Conservation (phyloP, 2,113 vertebrate genomes). For the Myrmecophaga tridactyla region DNA sequence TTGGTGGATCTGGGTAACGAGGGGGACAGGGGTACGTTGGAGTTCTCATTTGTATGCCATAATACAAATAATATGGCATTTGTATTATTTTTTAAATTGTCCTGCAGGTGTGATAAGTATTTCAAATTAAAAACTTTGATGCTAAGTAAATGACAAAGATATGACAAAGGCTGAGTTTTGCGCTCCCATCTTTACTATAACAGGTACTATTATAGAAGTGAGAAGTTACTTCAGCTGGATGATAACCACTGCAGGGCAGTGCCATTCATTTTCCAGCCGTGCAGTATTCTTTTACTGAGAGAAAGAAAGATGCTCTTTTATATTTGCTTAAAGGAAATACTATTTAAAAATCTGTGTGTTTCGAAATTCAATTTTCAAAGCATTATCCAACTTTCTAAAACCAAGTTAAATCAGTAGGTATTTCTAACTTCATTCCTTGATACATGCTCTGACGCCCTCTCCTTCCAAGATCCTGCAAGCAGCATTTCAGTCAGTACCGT, state of each 20-base stretch:
- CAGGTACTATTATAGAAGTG: background rate
- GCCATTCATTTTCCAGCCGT: too few species aligned
- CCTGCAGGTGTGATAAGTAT: too few species aligned
- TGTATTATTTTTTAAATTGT: too few species aligned
- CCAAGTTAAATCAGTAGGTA: background rate
- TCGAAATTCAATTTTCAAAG: background rate
- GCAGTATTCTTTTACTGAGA: background rate
- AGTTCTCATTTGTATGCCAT: too few species aligned
- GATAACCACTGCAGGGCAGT: too few species aligned
- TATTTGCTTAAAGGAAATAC: background rate
- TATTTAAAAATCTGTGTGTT: background rate
- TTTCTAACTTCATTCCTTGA: background rate
- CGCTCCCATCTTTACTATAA: background rate
- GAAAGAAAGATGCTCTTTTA: background rate
- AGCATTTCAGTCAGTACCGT: background rate
- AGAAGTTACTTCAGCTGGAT: too few species aligned
- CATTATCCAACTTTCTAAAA: background rate
- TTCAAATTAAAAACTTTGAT: background rate
- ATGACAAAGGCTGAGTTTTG: background rate
- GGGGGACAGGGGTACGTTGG: too few species aligned
- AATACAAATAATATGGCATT: too few species aligned
- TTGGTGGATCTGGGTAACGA: too few species aligned
- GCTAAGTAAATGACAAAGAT: background rate
- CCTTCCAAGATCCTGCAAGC: background rate
- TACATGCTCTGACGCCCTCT: background rate